Evolutionary conservation across 2,113 vertebrate species (phyloP), one percentile per base, ranked within the genome.

Genomic region (Sardina pilchardus): DNA sequence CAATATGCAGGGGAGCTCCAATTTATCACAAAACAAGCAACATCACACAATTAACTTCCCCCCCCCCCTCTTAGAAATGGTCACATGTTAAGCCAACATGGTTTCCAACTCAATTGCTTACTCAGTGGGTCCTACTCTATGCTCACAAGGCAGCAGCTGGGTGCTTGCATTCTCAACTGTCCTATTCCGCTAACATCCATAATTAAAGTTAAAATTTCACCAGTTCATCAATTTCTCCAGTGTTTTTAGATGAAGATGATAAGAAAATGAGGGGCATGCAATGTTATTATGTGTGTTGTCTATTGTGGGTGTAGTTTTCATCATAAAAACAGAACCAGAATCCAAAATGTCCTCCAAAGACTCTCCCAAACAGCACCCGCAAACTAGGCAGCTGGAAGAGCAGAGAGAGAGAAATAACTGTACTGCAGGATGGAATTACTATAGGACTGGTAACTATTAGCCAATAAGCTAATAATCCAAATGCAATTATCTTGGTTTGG

Each of bases 371-470:
- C 92, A 85, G 89, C 93, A 53, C 82, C 87, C 88, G 81, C 91
- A 92, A 81, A 88, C 82, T 78, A 92, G 91, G 92, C 91, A 93
- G 50, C 88, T 84, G 89, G 93, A 94, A 86, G 90, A 87, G 83
- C 88, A 88, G 71, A 91, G 81, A 48, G 85, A 91, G 44, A 91
- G 84, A 92, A 85, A 91, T 91, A 89, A 87, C 85, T 91, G 4
- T 91, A 82, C 89, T 8, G 88, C 90, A 90, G 89, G 89, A 93
- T 92, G 91, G 92, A 89, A 90, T 91, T 88, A 92, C 90, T 92
- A 87, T 93, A 88, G 85, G 82, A 90, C 87, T 63, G 91, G 91
- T 92, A 92, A 93, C 88, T 92, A 87, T 91, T 93, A 81, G 81
- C 83, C 81, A 82, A 24, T 87, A 90, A 87, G 82, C 9, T 67